These are phyloP conservation scores for Dolichotis patagonum DNA, from an alignment of 2,113 vertebrate genomes.

Conservation along the genomic window DNA sequence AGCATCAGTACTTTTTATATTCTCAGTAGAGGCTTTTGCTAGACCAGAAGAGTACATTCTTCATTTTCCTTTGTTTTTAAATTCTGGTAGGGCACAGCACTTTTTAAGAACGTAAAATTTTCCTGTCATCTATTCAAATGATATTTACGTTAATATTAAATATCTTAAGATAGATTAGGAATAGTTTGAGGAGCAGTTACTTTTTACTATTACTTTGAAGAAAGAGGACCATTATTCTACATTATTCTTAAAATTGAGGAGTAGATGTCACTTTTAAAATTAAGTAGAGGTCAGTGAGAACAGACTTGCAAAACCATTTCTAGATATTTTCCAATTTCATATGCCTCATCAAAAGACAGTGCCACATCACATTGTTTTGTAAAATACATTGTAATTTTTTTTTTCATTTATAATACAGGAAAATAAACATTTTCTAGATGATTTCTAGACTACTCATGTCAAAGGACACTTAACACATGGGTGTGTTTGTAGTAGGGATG, in stretches of 20 bases:
- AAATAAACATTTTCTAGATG: background rate
- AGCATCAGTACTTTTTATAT: background rate
- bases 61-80: constrained; percentile 52
- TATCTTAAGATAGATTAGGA: background rate
- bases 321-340: background rate
- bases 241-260: constrained; percentile 29
- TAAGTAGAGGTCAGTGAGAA: background rate
- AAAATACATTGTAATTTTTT: background rate
- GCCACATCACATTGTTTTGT: background rate
- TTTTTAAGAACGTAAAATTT: constrained; percentile 37
- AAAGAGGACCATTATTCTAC: background rate
- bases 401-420: background rate
- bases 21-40: background rate
- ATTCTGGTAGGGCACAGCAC: background rate
- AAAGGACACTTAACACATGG: background rate
- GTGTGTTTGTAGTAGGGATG: background rate
- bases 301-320: background rate
- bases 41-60: background rate
- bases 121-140: background rate
- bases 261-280: background rate
- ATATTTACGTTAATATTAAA: constrained; percentile 13
- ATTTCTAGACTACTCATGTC: background rate
- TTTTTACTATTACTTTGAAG: constrained; percentile 39
- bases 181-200: background rate
- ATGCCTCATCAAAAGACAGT: background rate